Base-by-base conservation (phyloP, 2,888 invertebrate genomes). In the Mantis religiosa region DNA sequence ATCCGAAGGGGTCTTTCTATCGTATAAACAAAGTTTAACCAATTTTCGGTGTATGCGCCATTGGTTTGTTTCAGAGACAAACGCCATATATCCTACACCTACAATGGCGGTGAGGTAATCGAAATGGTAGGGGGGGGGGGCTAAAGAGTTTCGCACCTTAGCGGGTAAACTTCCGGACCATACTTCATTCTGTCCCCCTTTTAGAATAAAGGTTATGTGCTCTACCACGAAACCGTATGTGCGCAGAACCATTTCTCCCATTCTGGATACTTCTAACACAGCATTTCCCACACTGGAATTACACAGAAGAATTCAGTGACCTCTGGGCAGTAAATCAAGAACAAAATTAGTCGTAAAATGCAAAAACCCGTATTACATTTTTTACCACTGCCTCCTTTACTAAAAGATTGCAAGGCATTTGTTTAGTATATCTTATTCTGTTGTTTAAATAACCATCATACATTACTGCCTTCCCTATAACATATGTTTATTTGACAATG, bases 21-120 rank as follows among this genome's bases (percentile, higher is more conserved):
- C 20, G 54, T 71, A 71, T 71, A 71, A 71, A 87, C 82, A 34
- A 87, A 87, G 82, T 87, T 87, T 87, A 71, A 87, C 87, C 87
- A 87, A 82, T 87, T 87, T 87, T 82, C 82, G 82, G 87, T 28
- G n/a, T 30, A 25, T 28, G 82, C 87, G 82, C 87, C 34, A 82
- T 87, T 41, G 82, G 87, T 87, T 87, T 82, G 34, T 82, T 28
- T 87, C 71, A 12, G 14, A n/a, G 28, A 71, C 54, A 71, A 71
- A 71, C 54, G 54, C 54, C 54, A 71, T 71, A 71, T 71, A 71
- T 71, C 54, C 54, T 71, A 15, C 25, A 71, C 54, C 54, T 71
- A 71, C 54, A 71, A 71, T 71, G 54, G 54, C 54, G 54, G 2
- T 20, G 54, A 25, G 54, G 54, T 71, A 71, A 71, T 71, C 54